Evolutionary conservation across 2,797 vertebrate genomes (phyloP).

Genomic region (Podarcis siculus): DNA sequence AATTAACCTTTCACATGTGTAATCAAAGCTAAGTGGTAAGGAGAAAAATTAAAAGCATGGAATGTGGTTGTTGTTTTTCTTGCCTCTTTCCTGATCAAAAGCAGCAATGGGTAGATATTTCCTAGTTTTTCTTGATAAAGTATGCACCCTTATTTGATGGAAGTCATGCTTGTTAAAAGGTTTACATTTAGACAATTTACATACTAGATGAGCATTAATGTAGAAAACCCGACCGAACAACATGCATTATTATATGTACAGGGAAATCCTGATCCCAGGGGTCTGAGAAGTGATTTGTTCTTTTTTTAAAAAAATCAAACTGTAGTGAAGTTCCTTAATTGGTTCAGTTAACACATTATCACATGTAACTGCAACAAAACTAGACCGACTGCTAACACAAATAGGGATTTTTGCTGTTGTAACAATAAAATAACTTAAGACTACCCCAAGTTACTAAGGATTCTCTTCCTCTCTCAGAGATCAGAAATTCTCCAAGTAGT

Average conservation of each 20-base stretch:
- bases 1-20: conserved; percentile 47
- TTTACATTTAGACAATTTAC: conserved; percentile 56
- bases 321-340: conserved; percentile 83
- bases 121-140: conserved; percentile 64
- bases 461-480: conserved; percentile 67
- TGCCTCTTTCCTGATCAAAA: conserved; percentile 60
- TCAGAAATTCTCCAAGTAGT: conserved; percentile 79
- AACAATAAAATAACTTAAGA: conserved; percentile 77
- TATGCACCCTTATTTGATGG: conserved; percentile 55
- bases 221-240: conserved; percentile 55
- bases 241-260: conserved; percentile 61
- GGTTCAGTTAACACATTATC: conserved; percentile 62
- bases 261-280: conserved; percentile 59
- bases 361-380: conserved; percentile 68
- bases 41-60: conserved; percentile 71
- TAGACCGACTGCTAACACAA: conserved; percentile 68
- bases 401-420: conserved; percentile 58
- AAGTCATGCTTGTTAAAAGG: conserved; percentile 70
- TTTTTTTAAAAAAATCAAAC: conserved; percentile 64
- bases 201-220: conserved; percentile 54
- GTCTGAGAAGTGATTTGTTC: conserved; percentile 52
- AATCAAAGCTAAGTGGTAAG: conserved; percentile 62
- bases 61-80: conserved; percentile 68
- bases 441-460: conserved; percentile 67
- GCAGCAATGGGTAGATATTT: conserved; percentile 67